Percentiles rank a stretch among this genome's conserved stretches.
Evolutionary conservation across 2,113 vertebrate genomes (phyloP).

Genomic region (Gallinago jamesoni): DNA sequence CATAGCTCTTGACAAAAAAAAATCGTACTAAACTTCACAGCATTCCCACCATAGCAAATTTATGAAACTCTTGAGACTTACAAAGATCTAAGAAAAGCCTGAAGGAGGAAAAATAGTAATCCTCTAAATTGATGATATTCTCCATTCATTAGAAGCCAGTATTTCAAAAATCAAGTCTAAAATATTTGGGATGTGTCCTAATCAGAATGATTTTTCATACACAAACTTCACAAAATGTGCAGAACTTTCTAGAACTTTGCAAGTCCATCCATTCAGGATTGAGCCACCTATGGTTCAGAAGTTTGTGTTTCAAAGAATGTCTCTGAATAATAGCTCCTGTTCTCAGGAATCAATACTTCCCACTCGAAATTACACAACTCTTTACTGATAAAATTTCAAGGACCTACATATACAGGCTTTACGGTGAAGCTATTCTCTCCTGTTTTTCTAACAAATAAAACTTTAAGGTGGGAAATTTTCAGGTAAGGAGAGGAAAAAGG

Average conservation of each 20-base stretch:
- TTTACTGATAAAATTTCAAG: not conserved
- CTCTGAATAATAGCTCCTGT: not conserved
- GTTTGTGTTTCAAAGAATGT: not conserved
- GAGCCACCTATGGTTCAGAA: not conserved
- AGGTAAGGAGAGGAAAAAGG: not conserved
- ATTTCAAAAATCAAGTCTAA: not conserved
- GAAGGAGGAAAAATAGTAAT: not conserved
- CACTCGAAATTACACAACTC: not conserved
- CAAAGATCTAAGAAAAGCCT: not conserved
- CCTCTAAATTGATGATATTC: not conserved
- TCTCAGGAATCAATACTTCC: not conserved
- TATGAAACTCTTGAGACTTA: not conserved
- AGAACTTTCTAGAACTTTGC: not conserved
- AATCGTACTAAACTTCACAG: not conserved
- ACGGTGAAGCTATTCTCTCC: not conserved
- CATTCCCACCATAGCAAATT: not conserved
- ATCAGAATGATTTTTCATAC: not conserved
- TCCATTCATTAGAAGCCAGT: not conserved
- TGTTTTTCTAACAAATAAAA: not conserved
- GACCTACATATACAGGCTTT: not conserved
- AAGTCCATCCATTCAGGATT: not conserved
- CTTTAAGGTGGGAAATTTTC: not conserved
- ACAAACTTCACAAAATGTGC: not conserved
- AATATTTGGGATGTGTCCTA: not conserved
- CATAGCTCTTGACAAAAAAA: not conserved